Evolutionary conservation across 2,113 vertebrate species (phyloP).

Genomic region (Melanotaenia duboulayi): DNA sequence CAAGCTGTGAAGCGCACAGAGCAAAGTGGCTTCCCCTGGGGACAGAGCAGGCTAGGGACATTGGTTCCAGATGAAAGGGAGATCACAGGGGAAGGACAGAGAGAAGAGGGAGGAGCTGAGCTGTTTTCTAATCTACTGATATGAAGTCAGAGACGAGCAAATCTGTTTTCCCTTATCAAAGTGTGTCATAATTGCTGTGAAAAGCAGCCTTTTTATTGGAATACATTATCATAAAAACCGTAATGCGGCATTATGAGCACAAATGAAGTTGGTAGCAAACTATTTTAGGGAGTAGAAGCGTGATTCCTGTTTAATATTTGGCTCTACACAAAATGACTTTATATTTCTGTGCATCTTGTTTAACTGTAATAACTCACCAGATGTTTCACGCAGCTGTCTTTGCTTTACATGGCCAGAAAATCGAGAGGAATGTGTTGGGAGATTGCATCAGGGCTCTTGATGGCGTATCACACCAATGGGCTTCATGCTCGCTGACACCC

Average conservation of each 20-base stretch:
- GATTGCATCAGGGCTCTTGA: conserved; percentile 58
- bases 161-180: conserved; percentile 56
- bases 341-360: conserved; percentile 33
- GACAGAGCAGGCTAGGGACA: conserved; percentile 73
- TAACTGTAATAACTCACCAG: conserved; percentile 50
- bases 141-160: conserved; percentile 64
- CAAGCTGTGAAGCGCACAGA: conserved; percentile 71
- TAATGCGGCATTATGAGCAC: conserved; percentile 47
- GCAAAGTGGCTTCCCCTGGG: conserved; percentile 76
- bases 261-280: conserved; percentile 56
- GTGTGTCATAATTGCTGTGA: conserved; percentile 60
- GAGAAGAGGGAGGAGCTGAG: conserved; percentile 58
- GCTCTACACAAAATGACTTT: conserved; percentile 24
- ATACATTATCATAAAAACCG: conserved; percentile 64
- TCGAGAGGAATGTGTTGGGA: conserved; percentile 41
- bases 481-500: conserved; percentile 56
- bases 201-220: conserved; percentile 64
- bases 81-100: conserved; percentile 50
- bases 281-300: conserved; percentile 37
- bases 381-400: conserved; percentile 43
- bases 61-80: conserved; percentile 80
- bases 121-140: conserved; percentile 72
- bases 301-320: conserved; percentile 47
- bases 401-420: conserved; percentile 37
- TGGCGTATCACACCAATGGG: conserved; percentile 55